Evolutionary conservation across 2,113 vertebrate species (phyloP).

Genomic region (Zeus faber): DNA sequence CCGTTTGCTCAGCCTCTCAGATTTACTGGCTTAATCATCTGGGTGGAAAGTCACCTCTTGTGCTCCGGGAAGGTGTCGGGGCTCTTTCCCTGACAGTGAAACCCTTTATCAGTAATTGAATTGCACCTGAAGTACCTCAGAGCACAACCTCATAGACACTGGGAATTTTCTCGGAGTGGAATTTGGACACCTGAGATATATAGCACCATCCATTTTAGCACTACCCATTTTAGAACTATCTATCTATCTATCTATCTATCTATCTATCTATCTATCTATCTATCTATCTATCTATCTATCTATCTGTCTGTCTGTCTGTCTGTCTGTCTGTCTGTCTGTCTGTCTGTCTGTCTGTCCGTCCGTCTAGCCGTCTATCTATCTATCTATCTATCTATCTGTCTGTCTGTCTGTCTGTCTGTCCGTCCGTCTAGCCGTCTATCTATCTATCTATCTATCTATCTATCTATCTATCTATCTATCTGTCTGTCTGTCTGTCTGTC

Average conservation of each 20-base stretch:
- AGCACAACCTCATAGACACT: conserved; percentile 14
- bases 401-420: not conserved
- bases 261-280: not conserved
- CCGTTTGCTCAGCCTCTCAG: conserved; percentile 17
- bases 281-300: not conserved
- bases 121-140: conserved; percentile 23
- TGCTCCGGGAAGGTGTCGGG: conserved; percentile 28
- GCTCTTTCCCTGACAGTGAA: conserved; percentile 26
- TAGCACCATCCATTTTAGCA: conserved; percentile 34
- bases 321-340: not conserved
- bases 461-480: not conserved
- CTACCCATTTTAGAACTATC: conserved; percentile 7
- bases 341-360: not conserved
- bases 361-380: not conserved
- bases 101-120: conserved; percentile 45
- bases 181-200: conserved; percentile 33
- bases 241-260: not conserved
- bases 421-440: not conserved
- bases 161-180: conserved; percentile 1
- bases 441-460: not conserved
- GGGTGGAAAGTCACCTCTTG: conserved; percentile 32
- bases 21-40: conserved; percentile 55
- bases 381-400: not conserved
- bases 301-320: not conserved
- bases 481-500: not conserved